Base-by-base conservation (phyloP, 2,888 invertebrate genomes). In the Plusia festucae region DNA sequence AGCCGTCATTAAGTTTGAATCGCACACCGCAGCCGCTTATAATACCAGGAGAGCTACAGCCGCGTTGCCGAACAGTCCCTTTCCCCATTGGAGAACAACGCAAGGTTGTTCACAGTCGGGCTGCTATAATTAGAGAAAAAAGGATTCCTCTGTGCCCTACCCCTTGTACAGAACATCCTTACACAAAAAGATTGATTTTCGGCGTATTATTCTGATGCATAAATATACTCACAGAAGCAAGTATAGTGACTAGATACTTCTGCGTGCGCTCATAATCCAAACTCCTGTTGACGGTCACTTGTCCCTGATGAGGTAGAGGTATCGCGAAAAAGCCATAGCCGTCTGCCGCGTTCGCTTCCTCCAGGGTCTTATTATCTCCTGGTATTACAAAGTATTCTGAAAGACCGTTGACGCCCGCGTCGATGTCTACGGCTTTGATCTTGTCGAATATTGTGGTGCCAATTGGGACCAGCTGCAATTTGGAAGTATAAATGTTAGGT, bases 181-280 rank as follows among this genome's bases (percentile, higher is more conserved):
- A n/a, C n/a, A n/a, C n/a, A n/a, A n/a, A n/a, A n/a, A n/a, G n/a
- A n/a, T 24, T 5, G 5, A 24, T 24, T 24, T 24, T 30, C 30
- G 9, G 9, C 9, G 9, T 8, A 30, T 30, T 30, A 30, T 9
- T 9, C 9, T 9, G 30, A 30, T 30, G 6, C 27, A 30, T 8
- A 30, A 30, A 8, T 8, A 30, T 85, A 96, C 97, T 97, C 93
- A 98, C 98, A 94, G 97, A 97, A 86, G 98, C 98, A 79, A 98
- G 96, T 88, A 98, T 96, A 82, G 98, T 98, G 91, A 98, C 96
- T 91, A 97, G 97, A 94, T 98, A 98, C 87, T 97, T 96, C 92
- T 98, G 97, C 60, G 97, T 97, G 89, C 97, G 97, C 92, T 99
- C 98, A 91, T 97, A 99, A 94, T 98, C 98, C 88, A 98, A 94